These are phyloP conservation scores for Ammospiza caudacuta DNA, from an alignment of 2,113 vertebrate species.

Conservation along the genomic window DNA sequence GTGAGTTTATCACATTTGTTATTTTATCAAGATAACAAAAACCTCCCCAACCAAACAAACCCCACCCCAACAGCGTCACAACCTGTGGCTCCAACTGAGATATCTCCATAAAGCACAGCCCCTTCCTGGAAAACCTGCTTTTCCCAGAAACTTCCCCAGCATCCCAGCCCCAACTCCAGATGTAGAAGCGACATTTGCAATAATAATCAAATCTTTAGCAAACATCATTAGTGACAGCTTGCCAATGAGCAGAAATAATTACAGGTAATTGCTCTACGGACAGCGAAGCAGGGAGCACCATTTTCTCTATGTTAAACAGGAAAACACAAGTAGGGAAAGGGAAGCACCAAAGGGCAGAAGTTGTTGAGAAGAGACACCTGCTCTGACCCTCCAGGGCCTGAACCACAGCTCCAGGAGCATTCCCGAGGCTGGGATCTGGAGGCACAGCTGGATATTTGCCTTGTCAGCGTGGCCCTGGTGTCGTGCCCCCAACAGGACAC, in stretches of 20 bases:
- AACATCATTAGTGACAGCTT: conserved; percentile 17
- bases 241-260: conserved; percentile 20
- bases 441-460: background rate
- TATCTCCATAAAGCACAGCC: background rate
- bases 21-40: background rate
- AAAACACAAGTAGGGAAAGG: background rate
- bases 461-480: fast-evolving
- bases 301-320: background rate
- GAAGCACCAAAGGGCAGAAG: background rate
- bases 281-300: background rate
- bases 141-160: background rate
- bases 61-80: background rate
- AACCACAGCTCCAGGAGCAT: background rate
- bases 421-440: fast-evolving
- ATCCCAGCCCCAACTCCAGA: background rate
- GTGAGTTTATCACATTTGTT: background rate
- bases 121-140: background rate
- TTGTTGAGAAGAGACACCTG: fast-evolving
- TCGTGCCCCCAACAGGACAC: background rate
- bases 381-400: no score
- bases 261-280: background rate
- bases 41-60: background rate
- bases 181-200: background rate
- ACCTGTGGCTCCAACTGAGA: background rate
- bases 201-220: conserved; percentile 14